Percentiles rank a stretch among this genome's conserved stretches.
Evolutionary conservation across 2,113 vertebrate genomes (phyloP).

Genomic region (Lampris incognitus): DNA sequence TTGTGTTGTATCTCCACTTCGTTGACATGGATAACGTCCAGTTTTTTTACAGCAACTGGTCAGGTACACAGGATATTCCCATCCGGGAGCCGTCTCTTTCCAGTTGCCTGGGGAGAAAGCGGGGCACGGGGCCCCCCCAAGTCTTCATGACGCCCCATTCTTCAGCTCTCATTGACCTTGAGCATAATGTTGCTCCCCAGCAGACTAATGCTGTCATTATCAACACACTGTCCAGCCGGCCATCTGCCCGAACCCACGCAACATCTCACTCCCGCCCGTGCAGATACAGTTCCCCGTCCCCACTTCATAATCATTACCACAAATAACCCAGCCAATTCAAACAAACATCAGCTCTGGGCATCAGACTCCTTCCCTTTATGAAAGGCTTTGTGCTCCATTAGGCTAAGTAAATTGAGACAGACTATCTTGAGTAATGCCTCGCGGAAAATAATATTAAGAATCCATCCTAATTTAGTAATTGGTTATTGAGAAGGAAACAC

Average conservation of each 20-base stretch:
- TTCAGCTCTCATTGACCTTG: slow-evolving; percentile 78
- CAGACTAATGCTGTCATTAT: slow-evolving; percentile 78
- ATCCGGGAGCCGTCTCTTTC: slow-evolving; percentile 57
- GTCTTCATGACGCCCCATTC: slow-evolving; percentile 68
- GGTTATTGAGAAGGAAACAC: slow-evolving; percentile 48
- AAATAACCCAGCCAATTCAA: slow-evolving; percentile 69
- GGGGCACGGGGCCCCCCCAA: slow-evolving; percentile 30
- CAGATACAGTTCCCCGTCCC: slow-evolving; percentile 53
- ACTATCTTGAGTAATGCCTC: slow-evolving; percentile 66
- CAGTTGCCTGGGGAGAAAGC: slow-evolving; percentile 13
- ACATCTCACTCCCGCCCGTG: slow-evolving; percentile 31
- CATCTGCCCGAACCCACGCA: slow-evolving; percentile 73
- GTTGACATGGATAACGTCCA: slow-evolving; percentile 43
- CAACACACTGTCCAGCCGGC: slow-evolving; percentile 66
- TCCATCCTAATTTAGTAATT: slow-evolving; percentile 73
- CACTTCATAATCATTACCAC: slow-evolving; percentile 78
- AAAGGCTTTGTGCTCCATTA: slow-evolving; percentile 73
- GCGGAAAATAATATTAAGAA: slow-evolving; percentile 64
- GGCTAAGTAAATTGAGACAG: slow-evolving; percentile 70
- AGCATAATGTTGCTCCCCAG: slow-evolving; percentile 76
- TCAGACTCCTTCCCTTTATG: slow-evolving; percentile 62
- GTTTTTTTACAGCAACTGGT: neutral
- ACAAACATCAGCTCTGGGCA: slow-evolving; percentile 67
- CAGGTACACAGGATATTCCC: slow-evolving; percentile 50
- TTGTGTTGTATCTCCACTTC: slow-evolving; percentile 25